phyloP scores from a whole-genome alignment of 2,113 vertebrate genomes.

The Tenebrosternarchus preto region DNA sequence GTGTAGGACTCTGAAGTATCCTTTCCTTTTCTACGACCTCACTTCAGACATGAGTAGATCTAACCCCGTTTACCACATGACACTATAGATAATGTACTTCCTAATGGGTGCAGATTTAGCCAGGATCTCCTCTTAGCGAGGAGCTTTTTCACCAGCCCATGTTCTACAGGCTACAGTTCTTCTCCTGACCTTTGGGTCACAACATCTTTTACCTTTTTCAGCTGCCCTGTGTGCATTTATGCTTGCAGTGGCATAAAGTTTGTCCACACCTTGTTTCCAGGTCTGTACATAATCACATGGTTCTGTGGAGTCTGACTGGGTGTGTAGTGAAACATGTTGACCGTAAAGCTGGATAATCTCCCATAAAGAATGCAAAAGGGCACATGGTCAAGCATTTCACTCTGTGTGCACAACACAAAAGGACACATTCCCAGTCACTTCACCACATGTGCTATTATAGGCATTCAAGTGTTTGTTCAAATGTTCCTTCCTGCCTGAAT shows the following conservation, averaged over 20 bases:
- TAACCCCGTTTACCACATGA: neutral
- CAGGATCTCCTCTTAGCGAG: neutral
- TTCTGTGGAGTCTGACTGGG: too few species aligned
- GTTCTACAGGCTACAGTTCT: neutral
- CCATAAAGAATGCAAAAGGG: too few species aligned
- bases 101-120: too few species aligned
- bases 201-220: neutral
- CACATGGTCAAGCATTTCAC: too few species aligned
- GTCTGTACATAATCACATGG: neutral
- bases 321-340: too few species aligned
- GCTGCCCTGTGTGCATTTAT: neutral
- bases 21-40: neutral
- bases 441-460: too few species aligned
- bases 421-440: too few species aligned
- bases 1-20: neutral
- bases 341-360: too few species aligned
- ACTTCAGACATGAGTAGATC: neutral
- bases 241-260: neutral
- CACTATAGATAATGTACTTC: neutral
- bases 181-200: neutral
- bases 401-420: too few species aligned
- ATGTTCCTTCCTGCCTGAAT: too few species aligned
- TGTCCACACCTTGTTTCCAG: neutral
- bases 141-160: neutral
- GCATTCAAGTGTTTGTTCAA: too few species aligned